phyloP scores from a whole-genome alignment of 2,888 invertebrate genomes.

The Pyrochroa serraticornis region DNA sequence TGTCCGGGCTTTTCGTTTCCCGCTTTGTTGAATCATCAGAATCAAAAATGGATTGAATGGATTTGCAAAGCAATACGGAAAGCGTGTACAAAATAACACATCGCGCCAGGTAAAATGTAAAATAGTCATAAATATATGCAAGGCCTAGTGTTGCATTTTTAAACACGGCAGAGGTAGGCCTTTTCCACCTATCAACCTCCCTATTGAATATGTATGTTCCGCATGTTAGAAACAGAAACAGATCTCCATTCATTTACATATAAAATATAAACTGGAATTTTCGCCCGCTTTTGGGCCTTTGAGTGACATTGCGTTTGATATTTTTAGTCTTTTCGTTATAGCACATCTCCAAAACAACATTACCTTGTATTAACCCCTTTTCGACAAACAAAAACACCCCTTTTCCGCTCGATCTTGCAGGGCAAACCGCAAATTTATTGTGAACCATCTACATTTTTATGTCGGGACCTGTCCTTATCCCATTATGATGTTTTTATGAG shows the following conservation, averaged over 20 bases:
- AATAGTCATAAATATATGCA: conserved; percentile 28
- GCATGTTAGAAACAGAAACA: conserved; percentile 35
- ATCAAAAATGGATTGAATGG: conserved; percentile 17
- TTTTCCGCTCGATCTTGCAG: too few species aligned
- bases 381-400: too few species aligned
- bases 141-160: conserved; percentile 29
- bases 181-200: conserved; percentile 35
- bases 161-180: conserved; percentile 32
- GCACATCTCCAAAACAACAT: conserved; percentile 6
- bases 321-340: background rate
- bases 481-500: conserved; percentile 8
- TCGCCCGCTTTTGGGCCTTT: conserved; percentile 18
- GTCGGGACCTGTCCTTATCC: background rate
- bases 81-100: conserved; percentile 16
- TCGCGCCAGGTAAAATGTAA: conserved; percentile 23
- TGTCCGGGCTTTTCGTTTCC: too few species aligned
- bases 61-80: conserved; percentile 28
- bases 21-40: background rate
- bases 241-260: conserved; percentile 35
- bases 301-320: conserved; percentile 13
- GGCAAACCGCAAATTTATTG: too few species aligned
- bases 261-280: conserved; percentile 32
- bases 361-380: background rate
- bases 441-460: too few species aligned
- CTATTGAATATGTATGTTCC: conserved; percentile 39